Conservation (phyloP, 2,797 vertebrate genomes). For the Anabacerthia variegaticeps region DNA sequence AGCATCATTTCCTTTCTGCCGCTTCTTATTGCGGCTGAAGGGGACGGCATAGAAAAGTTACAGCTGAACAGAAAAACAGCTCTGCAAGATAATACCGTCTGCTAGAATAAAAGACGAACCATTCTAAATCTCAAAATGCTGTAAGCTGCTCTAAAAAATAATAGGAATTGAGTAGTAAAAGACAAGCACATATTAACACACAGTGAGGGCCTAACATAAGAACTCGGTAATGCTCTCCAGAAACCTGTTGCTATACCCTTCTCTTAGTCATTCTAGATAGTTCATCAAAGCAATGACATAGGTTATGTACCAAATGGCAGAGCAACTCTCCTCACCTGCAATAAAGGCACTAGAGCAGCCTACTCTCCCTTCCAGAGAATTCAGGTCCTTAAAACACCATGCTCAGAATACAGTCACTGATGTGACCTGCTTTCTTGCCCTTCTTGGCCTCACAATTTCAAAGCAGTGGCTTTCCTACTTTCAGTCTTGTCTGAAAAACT, state of each 20-base stretch:
- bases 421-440: not conserved
- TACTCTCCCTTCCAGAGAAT: not conserved
- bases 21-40: conserved; percentile 11
- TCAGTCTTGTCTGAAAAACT: not conserved
- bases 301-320: not conserved
- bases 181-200: not conserved
- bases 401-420: not conserved
- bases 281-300: not conserved
- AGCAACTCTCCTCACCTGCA: not conserved
- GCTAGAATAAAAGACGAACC: not conserved
- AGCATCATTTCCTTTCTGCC: conserved; percentile 20
- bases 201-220: not conserved
- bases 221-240: not conserved
- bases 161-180: not conserved
- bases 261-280: not conserved
- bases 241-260: not conserved
- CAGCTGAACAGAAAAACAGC: not conserved
- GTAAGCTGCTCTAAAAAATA: not conserved
- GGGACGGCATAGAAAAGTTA: not conserved
- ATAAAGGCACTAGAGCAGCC: not conserved
- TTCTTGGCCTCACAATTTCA: not conserved
- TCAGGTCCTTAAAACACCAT: not conserved
- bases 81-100: not conserved
- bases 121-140: not conserved
- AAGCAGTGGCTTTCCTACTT: not conserved